Evolutionary conservation across 2,797 vertebrate genomes (phyloP).

Genomic region (Chrysocyon brachyurus): DNA sequence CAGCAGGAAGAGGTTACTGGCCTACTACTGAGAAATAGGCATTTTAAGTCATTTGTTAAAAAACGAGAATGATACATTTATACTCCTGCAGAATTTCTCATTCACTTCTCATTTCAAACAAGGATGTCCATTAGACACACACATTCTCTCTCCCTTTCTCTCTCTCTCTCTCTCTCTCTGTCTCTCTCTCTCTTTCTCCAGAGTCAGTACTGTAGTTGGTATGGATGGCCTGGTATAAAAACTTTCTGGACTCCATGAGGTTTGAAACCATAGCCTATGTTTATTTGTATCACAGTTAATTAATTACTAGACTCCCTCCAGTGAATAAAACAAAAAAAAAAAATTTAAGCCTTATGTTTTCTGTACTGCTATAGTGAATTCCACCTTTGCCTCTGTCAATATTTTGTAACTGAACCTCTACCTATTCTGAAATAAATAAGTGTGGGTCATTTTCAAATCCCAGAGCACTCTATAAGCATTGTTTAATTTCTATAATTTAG

Average conservation of each 20-base stretch:
- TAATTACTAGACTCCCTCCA: background rate
- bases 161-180: too few species aligned
- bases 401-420: conserved; percentile 41
- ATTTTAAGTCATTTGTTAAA: background rate
- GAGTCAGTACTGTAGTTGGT: background rate
- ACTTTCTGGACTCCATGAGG: background rate
- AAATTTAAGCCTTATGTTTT: background rate
- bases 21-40: background rate
- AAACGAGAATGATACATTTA: background rate
- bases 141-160: too few species aligned
- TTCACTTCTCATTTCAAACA: conserved; percentile 12
- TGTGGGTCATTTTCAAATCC: conserved; percentile 32
- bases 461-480: background rate
- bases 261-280: background rate
- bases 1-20: background rate
- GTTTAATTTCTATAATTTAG: conserved; percentile 65
- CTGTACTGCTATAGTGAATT: background rate
- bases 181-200: too few species aligned
- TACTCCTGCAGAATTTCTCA: conserved; percentile 25
- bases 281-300: conserved; percentile 5
- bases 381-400: background rate
- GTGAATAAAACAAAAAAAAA: conserved; percentile 24
- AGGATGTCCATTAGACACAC: too few species aligned
- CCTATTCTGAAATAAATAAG: conserved; percentile 55
- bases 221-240: background rate